These are phyloP conservation scores for Pseudocheirus occidentalis DNA, from an alignment of 2,797 vertebrate species.

Conservation along the genomic window DNA sequence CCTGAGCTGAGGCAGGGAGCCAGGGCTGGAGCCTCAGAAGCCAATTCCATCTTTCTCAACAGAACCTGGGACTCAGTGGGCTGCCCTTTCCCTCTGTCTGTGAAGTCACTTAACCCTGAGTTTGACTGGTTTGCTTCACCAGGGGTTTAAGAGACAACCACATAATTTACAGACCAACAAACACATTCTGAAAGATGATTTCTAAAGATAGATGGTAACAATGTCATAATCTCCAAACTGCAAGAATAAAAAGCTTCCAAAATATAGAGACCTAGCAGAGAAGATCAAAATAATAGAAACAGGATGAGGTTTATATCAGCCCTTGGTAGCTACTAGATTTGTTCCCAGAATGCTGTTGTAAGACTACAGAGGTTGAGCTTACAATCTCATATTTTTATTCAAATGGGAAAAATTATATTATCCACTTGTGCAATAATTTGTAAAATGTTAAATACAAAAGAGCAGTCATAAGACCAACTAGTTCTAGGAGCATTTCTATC, in stretches of 20 bases:
- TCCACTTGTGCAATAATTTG: neutral
- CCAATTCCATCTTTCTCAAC: neutral
- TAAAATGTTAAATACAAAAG: neutral
- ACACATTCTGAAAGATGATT: neutral
- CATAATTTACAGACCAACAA: neutral
- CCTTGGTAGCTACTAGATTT: neutral
- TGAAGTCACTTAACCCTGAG: neutral
- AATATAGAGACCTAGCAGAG: neutral
- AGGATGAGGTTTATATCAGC: neutral
- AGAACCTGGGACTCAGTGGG: neutral
- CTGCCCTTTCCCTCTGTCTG: neutral
- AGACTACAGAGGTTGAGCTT: neutral
- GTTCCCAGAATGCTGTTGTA: neutral
- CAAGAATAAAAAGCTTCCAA: neutral
- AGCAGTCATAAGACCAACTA: neutral
- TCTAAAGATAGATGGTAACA: neutral
- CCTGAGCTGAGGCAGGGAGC: neutral
- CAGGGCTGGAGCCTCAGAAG: neutral
- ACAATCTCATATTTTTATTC: neutral
- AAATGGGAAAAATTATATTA: neutral
- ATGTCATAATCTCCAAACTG: neutral
- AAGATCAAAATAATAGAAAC: neutral
- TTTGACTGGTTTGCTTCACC: neutral
- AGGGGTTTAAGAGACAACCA: neutral
- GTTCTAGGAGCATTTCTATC: neutral